A percentile compares a stretch with the other conserved stretches of the same genome.
Evolutionary conservation across 2,797 vertebrate genomes (phyloP).

Genomic region (Capromys pilorides): DNA sequence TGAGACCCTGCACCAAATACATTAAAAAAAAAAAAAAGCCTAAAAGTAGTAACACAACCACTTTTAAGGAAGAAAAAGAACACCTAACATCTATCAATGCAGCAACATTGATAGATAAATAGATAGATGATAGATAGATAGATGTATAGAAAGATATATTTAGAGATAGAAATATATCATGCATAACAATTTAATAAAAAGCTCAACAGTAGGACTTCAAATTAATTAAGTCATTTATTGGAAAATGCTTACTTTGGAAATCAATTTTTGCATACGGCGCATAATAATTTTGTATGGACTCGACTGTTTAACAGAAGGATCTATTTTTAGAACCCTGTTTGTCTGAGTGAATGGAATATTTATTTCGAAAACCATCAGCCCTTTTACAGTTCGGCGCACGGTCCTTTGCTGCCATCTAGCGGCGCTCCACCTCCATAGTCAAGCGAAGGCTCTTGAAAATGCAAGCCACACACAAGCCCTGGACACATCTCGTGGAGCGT

Average conservation of each 20-base stretch:
- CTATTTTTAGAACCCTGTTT: not conserved
- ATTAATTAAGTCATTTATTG: not conserved
- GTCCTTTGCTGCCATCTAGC: constrained; percentile 51
- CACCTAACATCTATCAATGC: too few relatives aligned
- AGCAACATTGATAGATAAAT: too few relatives aligned
- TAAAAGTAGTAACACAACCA: too few relatives aligned
- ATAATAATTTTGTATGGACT: not conserved
- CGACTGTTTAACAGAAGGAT: not conserved
- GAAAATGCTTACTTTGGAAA: constrained; percentile 12
- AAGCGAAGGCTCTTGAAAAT: not conserved
- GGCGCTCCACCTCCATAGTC: not conserved
- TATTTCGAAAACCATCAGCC: not conserved
- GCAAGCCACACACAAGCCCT: not conserved
- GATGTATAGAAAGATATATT: too few relatives aligned
- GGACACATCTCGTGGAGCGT: not conserved
- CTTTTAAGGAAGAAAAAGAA: too few relatives aligned
- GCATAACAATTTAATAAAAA: constrained; percentile 1
- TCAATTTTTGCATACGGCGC: not conserved
- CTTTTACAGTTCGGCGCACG: not conserved
- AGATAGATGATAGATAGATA: too few relatives aligned
- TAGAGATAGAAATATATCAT: not conserved
- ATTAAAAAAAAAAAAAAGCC: too few relatives aligned
- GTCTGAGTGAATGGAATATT: not conserved
- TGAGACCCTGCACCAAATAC: too few relatives aligned
- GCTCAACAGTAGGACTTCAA: not conserved